Evolutionary conservation across 2,888 invertebrate species (phyloP), one percentile per base, ranked within the genome.

Genomic region (Epinotia brunnichana): DNA sequence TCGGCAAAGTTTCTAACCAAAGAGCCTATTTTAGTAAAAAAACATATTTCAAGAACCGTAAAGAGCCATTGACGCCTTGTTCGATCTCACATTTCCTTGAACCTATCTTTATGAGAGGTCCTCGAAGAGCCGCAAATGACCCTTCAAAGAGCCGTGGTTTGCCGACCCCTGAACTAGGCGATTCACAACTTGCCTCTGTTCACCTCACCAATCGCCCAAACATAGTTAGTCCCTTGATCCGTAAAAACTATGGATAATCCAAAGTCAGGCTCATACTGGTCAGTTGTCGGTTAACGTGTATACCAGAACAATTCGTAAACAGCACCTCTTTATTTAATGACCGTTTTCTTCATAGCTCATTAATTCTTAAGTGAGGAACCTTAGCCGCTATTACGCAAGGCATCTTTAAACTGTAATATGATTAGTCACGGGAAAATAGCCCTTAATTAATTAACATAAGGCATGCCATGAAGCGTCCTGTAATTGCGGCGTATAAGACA

Each of bases 291-390:
- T 48, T 48, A 3, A 48, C n/a, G 48, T 7, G 48, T n/a, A 48
- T 7, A n/a, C 35, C 35, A n/a, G 13, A 15, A 48, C 48, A 48
- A 24, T 7, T 53, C n/a, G 54, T 41, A 66, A n/a, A 54, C n/a
- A 62, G 10, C 24, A 51, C 21, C 24, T 11, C 10, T n/a, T 29
- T 29, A 29, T 29, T 63, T 62, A 63, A 70, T 70, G 24, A 10
- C 62, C 5, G 15, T 62, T 54, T 39, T 53, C 29, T 60, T 71
- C 60, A 71, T 53, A 59, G 70, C 41, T 71, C 66, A 66, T 71
- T 70, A 53, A 57, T 64, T 57, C 63, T 63, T 57, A 48, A 63
- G 35, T 48, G n/a, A 56, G 63, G 69, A 69, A 54, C 39, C 24
- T 41, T 21, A 19, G 19, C 44, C 56, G 57, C 13, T 57, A 48